Conservation (phyloP, 2,113 vertebrate species). For the Trochalopteron elliotii region DNA sequence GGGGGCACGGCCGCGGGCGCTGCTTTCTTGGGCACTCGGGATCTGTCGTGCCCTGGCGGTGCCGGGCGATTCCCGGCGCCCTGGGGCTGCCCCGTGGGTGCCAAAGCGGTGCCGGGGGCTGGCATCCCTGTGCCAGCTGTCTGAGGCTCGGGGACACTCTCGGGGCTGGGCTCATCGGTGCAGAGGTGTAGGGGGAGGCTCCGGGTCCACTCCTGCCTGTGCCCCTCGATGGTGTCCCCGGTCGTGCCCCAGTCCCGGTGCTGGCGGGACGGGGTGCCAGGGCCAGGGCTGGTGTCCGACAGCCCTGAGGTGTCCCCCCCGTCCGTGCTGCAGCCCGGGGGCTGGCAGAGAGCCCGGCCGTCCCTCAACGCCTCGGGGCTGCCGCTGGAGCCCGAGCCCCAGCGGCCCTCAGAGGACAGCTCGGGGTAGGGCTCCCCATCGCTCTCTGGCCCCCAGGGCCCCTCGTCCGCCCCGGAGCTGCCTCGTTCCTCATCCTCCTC, state of each 20-base stretch:
- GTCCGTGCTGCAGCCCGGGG: neutral
- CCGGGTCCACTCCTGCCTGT: neutral
- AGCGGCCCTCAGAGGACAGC: neutral
- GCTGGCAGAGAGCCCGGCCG: neutral
- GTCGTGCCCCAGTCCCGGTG: neutral
- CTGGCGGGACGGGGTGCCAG: neutral
- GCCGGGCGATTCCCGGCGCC: neutral
- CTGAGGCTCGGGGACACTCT: constrained; percentile 60
- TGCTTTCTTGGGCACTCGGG: neutral
- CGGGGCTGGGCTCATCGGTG: neutral
- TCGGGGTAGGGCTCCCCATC: neutral
- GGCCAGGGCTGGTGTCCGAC: constrained; percentile 7
- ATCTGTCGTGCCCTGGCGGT: neutral
- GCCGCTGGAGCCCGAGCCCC: neutral
- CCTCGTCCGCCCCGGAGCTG: neutral
- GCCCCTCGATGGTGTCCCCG: neutral
- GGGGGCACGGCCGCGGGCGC: neutral
- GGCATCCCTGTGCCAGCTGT: neutral
- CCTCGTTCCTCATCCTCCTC: constrained; percentile 35
- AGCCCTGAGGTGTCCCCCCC: neutral
- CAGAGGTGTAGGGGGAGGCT: neutral
- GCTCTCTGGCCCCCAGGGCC: neutral
- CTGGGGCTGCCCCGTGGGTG: neutral
- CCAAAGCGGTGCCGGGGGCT: neutral
- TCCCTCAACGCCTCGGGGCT: neutral